A percentile compares a stretch with the other conserved stretches of the same genome.
These are phyloP conservation scores for Mayetiola destructor DNA, from an alignment of 2,888 invertebrate species.

Conservation along the genomic window DNA sequence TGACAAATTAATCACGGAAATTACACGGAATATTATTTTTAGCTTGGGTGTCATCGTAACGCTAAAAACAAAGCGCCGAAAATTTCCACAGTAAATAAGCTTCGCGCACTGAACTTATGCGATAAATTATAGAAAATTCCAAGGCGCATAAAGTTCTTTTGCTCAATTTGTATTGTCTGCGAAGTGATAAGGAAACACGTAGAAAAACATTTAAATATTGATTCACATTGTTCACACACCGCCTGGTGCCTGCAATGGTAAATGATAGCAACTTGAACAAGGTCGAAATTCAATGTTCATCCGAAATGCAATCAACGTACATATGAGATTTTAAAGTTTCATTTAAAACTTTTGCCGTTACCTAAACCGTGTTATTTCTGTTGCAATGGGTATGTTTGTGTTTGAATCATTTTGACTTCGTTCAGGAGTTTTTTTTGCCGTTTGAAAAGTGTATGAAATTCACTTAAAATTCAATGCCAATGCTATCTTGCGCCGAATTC, in stretches of 20 bases:
- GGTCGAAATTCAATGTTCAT: conserved; percentile 5
- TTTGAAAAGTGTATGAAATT: not conserved
- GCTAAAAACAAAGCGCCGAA: too few species aligned
- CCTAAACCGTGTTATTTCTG: not conserved
- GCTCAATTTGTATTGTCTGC: conserved; percentile 12
- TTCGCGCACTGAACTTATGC: too few species aligned
- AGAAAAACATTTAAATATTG: not conserved
- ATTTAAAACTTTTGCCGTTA: not conserved
- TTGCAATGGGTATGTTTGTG: too few species aligned
- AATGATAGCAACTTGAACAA: not conserved
- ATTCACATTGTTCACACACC: not conserved
- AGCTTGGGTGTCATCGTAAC: too few species aligned
- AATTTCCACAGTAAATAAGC: too few species aligned
- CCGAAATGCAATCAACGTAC: not conserved
- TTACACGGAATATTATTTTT: not conserved
- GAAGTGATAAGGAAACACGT: conserved; percentile 9
- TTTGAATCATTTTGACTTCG: too few species aligned
- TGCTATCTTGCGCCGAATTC: not conserved
- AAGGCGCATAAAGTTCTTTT: not conserved
- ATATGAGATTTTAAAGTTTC: conserved; percentile 1
- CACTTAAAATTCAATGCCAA: not conserved
- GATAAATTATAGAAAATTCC: conserved; percentile 9
- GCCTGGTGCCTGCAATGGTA: too few species aligned
- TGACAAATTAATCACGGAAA: conserved; percentile 12
- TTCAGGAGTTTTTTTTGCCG: not conserved